Evolutionary conservation across 2,888 invertebrate species (phyloP).

Genomic region (Hetaerina titia): DNA sequence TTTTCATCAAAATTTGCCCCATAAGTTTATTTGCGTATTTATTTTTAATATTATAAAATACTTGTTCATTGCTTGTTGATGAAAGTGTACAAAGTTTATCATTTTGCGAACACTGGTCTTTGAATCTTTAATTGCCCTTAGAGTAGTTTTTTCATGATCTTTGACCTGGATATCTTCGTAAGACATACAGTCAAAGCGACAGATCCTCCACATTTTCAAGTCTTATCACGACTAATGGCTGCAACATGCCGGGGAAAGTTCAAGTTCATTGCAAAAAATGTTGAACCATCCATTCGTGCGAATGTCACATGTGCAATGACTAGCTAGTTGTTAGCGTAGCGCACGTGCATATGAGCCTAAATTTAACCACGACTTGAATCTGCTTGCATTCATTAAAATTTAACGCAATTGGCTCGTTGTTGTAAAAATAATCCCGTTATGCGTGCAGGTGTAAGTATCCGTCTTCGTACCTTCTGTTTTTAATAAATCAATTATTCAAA

Average conservation of each 20-base stretch:
- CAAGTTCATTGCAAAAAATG: neutral
- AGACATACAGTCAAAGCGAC: no score
- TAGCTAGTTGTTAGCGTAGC: neutral
- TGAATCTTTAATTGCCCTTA: no score
- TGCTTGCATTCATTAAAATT: neutral
- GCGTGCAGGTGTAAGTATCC: neutral
- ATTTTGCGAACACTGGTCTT: no score
- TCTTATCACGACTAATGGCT: no score
- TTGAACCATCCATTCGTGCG: neutral
- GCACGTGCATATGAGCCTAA: neutral
- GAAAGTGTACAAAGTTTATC: no score
- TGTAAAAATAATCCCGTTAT: neutral
- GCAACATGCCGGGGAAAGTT: neutral
- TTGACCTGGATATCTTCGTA: no score
- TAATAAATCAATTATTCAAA: conserved; percentile 15
- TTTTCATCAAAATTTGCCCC: no score
- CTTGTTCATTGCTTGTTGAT: no score
- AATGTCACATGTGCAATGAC: neutral
- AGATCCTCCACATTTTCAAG: no score
- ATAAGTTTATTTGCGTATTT: no score
- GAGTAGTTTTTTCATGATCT: no score
- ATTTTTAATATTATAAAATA: no score
- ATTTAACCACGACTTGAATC: neutral
- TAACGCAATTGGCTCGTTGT: neutral
- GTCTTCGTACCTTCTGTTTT: neutral